These are phyloP conservation scores for Ferdinandea cuprea DNA, from an alignment of 2,888 invertebrate genomes.

Conservation along the genomic window DNA sequence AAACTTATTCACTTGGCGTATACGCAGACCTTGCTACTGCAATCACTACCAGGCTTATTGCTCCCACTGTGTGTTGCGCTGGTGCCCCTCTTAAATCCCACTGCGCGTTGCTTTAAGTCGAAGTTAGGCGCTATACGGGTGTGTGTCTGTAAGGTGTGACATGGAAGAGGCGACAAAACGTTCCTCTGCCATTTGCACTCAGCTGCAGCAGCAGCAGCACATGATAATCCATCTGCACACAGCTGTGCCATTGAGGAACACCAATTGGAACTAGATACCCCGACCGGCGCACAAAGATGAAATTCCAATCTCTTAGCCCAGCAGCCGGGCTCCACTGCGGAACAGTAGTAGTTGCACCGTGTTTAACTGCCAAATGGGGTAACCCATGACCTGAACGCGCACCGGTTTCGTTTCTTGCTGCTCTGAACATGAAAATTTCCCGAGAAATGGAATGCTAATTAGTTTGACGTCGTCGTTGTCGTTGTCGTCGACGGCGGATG, in stretches of 20 bases:
- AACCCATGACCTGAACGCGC: conserved; percentile 71
- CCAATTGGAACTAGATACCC: conserved; percentile 23
- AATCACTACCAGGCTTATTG: conserved; percentile 32
- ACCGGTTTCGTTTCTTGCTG: conserved; percentile 43
- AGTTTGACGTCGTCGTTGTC: conserved; percentile 65
- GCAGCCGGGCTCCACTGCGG: conserved; percentile 8
- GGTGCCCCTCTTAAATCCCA: conserved; percentile 13
- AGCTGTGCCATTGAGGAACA: conserved; percentile 42
- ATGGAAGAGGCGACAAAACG: conserved; percentile 70
- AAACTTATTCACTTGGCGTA: conserved; percentile 20
- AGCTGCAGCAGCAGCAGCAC: conserved; percentile 24
- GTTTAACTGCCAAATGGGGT: conserved; percentile 72
- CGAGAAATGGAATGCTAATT: conserved; percentile 72
- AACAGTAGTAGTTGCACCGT: conserved; percentile 54
- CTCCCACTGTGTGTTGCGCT: neutral
- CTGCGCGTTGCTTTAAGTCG: no score
- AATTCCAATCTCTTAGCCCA: conserved; percentile 51
- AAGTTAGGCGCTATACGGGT: conserved; percentile 24
- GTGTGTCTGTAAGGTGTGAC: conserved; percentile 63
- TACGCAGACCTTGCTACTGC: conserved; percentile 20
- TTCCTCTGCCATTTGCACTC: conserved; percentile 52
- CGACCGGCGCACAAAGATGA: conserved; percentile 41
- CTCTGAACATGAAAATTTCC: conserved; percentile 61
- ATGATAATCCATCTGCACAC: conserved; percentile 64
- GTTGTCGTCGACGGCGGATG: conserved; percentile 18